Base-by-base conservation (phyloP, 2,888 invertebrate genomes). In the Apoda limacodes region DNA sequence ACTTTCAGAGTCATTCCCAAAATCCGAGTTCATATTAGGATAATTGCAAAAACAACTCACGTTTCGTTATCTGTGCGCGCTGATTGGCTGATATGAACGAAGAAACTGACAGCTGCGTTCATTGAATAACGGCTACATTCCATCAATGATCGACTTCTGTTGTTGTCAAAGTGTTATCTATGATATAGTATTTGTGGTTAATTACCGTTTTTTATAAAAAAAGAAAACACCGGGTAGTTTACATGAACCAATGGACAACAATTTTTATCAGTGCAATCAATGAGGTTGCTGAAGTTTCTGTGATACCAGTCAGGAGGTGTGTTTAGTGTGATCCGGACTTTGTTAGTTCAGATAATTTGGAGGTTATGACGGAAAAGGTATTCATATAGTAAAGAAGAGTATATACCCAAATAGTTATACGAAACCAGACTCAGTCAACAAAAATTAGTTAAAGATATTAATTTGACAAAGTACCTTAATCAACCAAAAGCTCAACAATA, bases 361-460 rank as follows among this genome's bases (percentile, higher is more conserved):
- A 34, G 17, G 17, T 17, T 6, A 17, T 17, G 5, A 6, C 17
- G 32, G 28, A 35, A 24, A 31, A 25, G 25, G 31, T 28, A 28
- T 28, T 32, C 22, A 35, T 25, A 28, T 31, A 35, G 28, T 28
- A 28, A 25, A 35, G 25, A 35, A 35, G 31, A 28, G 27, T 35
- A 30, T 35, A 35, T 28, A 30, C 26, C 31, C 20, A 24, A 23
- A 24, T 21, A 35, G 24, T 20, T 23, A 26, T 27, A 34, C 23
- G 19, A 17, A 17, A 27, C 22, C 22, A 27, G 22, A 27, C 22
- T 24, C 19, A 24, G 12, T 19, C 19, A 22, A 29, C 11, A 13
- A 28, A 23, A 19, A 17, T 23, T 28, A 17, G 24, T 24, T 32
- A 12, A 24, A 34, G 29, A 13, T 22, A 29, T 29, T 25, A 34